These are phyloP conservation scores for Eilema griseolum DNA, from an alignment of 2,888 invertebrate species.

Conservation along the genomic window DNA sequence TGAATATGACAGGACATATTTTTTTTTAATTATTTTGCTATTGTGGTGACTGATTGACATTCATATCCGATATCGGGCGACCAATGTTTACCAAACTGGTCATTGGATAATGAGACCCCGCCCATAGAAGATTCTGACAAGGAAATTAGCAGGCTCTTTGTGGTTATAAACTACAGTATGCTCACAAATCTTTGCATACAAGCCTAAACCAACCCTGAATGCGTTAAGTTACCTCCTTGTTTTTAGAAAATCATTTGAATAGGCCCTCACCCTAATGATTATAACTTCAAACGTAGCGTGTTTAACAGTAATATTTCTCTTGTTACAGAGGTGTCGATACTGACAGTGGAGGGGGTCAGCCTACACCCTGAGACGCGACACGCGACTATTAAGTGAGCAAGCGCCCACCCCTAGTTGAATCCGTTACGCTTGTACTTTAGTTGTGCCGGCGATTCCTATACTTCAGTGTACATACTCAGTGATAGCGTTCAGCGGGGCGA, in stretches of 20 bases:
- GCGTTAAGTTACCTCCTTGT: not conserved
- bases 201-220: not conserved
- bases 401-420: conserved; percentile 62
- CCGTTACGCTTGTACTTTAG: conserved; percentile 54
- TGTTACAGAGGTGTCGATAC: conserved; percentile 97
- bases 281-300: conserved; percentile 10
- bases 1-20: no score
- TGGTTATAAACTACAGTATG: no score
- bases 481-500: conserved; percentile 14
- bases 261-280: conserved; percentile 3
- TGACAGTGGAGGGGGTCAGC: conserved; percentile 97
- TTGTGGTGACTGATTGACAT: no score
- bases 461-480: conserved; percentile 27
- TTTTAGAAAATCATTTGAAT: not conserved
- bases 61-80: no score
- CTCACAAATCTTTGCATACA: no score
- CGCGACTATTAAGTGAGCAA: conserved; percentile 82
- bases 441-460: conserved; percentile 41
- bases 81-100: no score
- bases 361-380: conserved; percentile 93
- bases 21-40: no score
- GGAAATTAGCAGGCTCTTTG: no score
- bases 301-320: conserved; percentile 35
- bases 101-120: no score
- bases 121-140: no score